These are phyloP conservation scores for Merodon equestris DNA, from an alignment of 2,888 invertebrate species.

Conservation along the genomic window DNA sequence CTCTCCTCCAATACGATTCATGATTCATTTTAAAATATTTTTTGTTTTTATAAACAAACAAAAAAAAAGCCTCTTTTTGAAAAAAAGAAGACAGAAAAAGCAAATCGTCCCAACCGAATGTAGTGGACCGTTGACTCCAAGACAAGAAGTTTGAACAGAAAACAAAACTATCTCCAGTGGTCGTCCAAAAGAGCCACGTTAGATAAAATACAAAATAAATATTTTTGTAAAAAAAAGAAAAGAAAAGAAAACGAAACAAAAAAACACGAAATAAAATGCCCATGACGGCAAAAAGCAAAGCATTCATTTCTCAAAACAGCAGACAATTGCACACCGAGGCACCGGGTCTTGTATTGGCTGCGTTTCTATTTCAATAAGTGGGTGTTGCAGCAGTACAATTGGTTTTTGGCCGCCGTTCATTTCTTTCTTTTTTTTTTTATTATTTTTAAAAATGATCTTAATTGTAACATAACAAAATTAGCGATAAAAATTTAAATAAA, in stretches of 20 bases:
- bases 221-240: not conserved
- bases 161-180: not conserved
- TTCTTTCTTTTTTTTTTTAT: slow-evolving; percentile 35
- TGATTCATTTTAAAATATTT: not conserved
- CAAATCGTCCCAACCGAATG: too few species aligned
- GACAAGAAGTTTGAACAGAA: not conserved
- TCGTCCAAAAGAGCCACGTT: too few species aligned
- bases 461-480: slow-evolving; percentile 51
- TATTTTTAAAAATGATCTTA: slow-evolving; percentile 42
- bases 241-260: slow-evolving; percentile 12
- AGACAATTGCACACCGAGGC: not conserved
- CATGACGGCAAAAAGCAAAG: slow-evolving; percentile 18
- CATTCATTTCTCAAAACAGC: slow-evolving; percentile 7
- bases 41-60: not conserved
- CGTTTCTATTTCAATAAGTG: too few species aligned
- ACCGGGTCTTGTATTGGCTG: too few species aligned
- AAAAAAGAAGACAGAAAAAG: too few species aligned
- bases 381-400: not conserved
- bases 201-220: too few species aligned
- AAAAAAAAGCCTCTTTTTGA: too few species aligned
- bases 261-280: slow-evolving; percentile 16
- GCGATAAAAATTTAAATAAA: slow-evolving; percentile 49
- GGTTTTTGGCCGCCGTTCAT: slow-evolving; percentile 9
- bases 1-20: not conserved
- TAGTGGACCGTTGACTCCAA: too few species aligned